These are phyloP conservation scores for Semibalanus balanoides DNA, from an alignment of 1,140 invertebrate species.

Conservation along the genomic window DNA sequence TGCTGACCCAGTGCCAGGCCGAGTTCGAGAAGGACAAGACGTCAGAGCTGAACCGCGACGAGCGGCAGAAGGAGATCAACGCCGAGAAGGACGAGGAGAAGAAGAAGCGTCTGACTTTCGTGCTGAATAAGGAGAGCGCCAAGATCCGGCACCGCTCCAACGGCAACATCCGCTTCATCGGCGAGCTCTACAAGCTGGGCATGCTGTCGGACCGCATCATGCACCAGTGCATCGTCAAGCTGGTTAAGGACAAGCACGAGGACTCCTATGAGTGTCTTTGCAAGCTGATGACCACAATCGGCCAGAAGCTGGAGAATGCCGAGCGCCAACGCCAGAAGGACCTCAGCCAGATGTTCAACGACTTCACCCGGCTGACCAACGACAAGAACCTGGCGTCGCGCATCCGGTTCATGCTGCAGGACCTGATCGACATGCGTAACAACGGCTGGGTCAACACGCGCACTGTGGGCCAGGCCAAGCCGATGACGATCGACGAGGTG, in stretches of 20 bases:
- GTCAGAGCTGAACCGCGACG: slow-evolving; percentile 39
- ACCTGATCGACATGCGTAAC: slow-evolving; percentile 74
- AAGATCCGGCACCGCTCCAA: slow-evolving; percentile 43
- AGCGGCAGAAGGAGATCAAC: slow-evolving; percentile 46
- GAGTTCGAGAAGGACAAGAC: slow-evolving; percentile 68
- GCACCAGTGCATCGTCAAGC: slow-evolving; percentile 61
- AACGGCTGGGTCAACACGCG: slow-evolving; percentile 74
- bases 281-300: slow-evolving; percentile 77
- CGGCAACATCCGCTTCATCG: slow-evolving; percentile 44
- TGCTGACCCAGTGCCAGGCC: slow-evolving; percentile 67
- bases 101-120: slow-evolving; percentile 29
- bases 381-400: slow-evolving; percentile 50
- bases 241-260: slow-evolving; percentile 56
- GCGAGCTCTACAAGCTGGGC: slow-evolving; percentile 80
- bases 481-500: slow-evolving; percentile 60
- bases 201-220: slow-evolving; percentile 85
- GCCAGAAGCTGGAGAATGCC: slow-evolving; percentile 64
- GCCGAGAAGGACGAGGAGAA: slow-evolving; percentile 30
- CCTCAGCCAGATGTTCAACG: slow-evolving; percentile 35
- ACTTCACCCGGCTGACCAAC: slow-evolving; percentile 49
- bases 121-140: slow-evolving; percentile 53
- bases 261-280: slow-evolving; percentile 88
- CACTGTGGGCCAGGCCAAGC: slow-evolving; percentile 77
- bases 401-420: slow-evolving; percentile 87
- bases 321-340: slow-evolving; percentile 10